A percentile compares a stretch with the other conserved stretches of the same genome.
Evolutionary conservation across 2,113 vertebrate genomes (phyloP).

Genomic region (Ammospiza nelsoni): DNA sequence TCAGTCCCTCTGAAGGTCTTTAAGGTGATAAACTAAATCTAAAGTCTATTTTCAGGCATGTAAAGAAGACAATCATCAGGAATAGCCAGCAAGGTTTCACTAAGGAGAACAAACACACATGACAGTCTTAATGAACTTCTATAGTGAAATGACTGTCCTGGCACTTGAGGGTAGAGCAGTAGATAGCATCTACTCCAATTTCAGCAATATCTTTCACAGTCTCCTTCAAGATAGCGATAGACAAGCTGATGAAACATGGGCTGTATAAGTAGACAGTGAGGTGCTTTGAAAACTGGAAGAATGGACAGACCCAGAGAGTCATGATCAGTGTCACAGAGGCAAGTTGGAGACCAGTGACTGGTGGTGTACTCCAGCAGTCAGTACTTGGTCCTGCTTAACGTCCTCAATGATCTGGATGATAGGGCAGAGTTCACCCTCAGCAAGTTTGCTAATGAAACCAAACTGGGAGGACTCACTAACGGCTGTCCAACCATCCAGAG

Average conservation of each 20-base stretch:
- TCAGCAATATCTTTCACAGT: not conserved
- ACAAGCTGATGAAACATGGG: not conserved
- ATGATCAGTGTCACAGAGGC: not conserved
- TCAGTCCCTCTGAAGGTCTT: not conserved
- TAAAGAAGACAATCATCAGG: not conserved
- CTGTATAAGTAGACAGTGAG: not conserved
- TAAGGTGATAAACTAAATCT: not conserved
- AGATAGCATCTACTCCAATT: not conserved
- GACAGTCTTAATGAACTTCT: not conserved
- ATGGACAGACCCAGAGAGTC: not conserved
- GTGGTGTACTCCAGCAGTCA: fast-evolving
- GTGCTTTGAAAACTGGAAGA: not conserved
- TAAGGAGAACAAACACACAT: not conserved
- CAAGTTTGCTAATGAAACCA: not conserved
- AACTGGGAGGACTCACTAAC: not conserved
- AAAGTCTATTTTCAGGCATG: not conserved
- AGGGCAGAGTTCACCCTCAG: not conserved
- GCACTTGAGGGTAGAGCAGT: not conserved
- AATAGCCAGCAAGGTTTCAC: not conserved
- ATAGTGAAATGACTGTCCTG: not conserved
- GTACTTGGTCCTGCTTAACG: not conserved
- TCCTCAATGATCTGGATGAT: not conserved
- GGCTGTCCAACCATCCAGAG: not conserved
- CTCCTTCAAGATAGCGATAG: not conserved
- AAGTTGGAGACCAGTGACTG: not conserved